Evolutionary conservation across 1,140 invertebrate species (phyloP), one percentile per base, ranked within the genome.

Genomic region (Caerostris darwini): DNA sequence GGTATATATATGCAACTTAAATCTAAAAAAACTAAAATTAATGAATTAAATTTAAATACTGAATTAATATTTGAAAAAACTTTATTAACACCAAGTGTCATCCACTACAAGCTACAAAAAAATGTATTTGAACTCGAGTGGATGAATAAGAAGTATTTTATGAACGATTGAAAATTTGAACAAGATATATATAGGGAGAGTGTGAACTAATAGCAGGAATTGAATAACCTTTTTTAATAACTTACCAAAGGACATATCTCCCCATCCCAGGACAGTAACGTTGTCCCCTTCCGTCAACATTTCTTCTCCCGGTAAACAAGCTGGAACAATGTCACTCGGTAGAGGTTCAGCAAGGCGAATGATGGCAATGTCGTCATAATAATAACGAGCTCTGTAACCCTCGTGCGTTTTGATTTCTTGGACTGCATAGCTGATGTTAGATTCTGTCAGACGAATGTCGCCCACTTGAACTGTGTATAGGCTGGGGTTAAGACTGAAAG

Each of bases 321-420:
- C 94, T 58, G 94, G 94, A 34, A 81, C 50, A 1, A 54, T n/a
- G 12, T 90, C 61, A 2, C 7, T 7, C 5, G 58, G 64, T 3
- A 93, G 54, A 17, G 90, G 8, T 17, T 69, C 8, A 1, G 17
- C 19, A 2, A 95, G 90, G 14, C 90, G 54, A 1, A 95, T 14
- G 2, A 95, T 93, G 8, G 94, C 94, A 12, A 95, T 92, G 53
- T 95, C 94, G 54, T 95, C 88, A 85, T 95, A 95, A n/a, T 94
- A 94, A 69, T 90, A 90, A 14, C 94, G 87, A 14, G 90, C 10
- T 7, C 59, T 50, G 59, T 95, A 95, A 17, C 59, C 94, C 12
- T 93, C 77, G 69, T 95, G 94, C 12, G 90, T 67, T 34, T 77
- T 92, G 71, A 95, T 85, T 50, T 92, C 91, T 54, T 94, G 56